Conservation (phyloP, 2,797 vertebrate genomes). For the Cetoscarus ocellatus region DNA sequence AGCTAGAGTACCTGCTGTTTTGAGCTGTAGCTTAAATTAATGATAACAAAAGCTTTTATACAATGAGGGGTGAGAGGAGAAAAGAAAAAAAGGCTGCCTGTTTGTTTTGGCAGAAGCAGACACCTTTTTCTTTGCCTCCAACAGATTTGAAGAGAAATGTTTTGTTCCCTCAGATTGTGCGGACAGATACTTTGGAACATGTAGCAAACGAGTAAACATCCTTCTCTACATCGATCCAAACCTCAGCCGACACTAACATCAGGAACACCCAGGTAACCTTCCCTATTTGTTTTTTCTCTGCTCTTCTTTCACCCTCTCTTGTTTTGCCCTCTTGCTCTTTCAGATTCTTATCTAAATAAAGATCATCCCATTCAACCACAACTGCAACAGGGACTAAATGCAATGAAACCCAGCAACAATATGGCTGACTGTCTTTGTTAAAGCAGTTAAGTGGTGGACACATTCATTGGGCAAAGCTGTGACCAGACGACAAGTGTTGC, state of each 20-base stretch:
- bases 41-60: conserved; percentile 26
- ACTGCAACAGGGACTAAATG: conserved; percentile 26
- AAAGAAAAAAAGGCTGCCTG: conserved; percentile 30
- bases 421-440: conserved; percentile 21
- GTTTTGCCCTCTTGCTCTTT: conserved; percentile 41
- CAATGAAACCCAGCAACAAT: conserved; percentile 28
- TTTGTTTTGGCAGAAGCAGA: conserved; percentile 76
- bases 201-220: conserved; percentile 43
- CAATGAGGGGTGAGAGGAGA: conserved; percentile 12
- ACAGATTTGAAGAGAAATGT: conserved; percentile 63
- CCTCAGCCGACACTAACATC: not conserved
- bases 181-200: conserved; percentile 18
- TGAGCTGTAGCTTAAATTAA: conserved; percentile 22
- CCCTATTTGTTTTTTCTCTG: conserved; percentile 3
- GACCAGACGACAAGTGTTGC: conserved; percentile 12
- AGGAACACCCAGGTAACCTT: conserved; percentile 4
- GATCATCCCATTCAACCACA: conserved; percentile 27
- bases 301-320: conserved; percentile 10
- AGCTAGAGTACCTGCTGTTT: conserved; percentile 36
- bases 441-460: conserved; percentile 9
- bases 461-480: conserved; percentile 12
- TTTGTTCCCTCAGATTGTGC: conserved; percentile 50
- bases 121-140: conserved; percentile 60
- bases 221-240: conserved; percentile 21
- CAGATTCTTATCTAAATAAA: conserved; percentile 40